A percentile compares a stretch with the other conserved stretches of the same genome.
phyloP scores from a whole-genome alignment of 2,888 invertebrate genomes.

The Oscheius sp. region DNA sequence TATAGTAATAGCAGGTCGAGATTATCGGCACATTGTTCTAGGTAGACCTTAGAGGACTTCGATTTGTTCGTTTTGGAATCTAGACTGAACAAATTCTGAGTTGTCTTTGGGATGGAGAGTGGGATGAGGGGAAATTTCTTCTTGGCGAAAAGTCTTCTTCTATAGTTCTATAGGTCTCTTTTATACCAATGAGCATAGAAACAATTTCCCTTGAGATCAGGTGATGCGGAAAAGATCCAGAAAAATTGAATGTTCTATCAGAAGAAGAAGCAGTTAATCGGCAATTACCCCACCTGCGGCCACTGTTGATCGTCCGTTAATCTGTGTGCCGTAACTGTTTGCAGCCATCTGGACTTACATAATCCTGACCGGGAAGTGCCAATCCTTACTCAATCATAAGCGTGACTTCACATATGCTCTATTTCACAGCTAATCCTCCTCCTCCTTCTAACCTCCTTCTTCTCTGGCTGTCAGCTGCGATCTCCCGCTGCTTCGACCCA shows the following conservation, averaged over 20 bases:
- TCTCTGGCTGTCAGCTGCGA: background rate
- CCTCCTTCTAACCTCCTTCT: background rate
- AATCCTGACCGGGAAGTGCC: constrained; percentile 24
- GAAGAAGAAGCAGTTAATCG: background rate
- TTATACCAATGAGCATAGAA: too few relatives aligned
- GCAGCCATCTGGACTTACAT: constrained; percentile 27
- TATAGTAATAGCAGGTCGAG: too few relatives aligned
- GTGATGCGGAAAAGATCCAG: too few relatives aligned
- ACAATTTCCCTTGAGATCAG: too few relatives aligned
- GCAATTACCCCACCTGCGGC: constrained; percentile 1
- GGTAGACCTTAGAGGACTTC: too few relatives aligned
- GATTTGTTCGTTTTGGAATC: too few relatives aligned
- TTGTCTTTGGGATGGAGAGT: too few relatives aligned
- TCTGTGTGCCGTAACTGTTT: constrained; percentile 24
- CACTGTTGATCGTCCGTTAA: constrained; percentile 19
- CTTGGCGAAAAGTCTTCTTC: too few relatives aligned
- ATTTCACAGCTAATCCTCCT: constrained; percentile 11
- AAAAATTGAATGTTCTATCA: background rate
- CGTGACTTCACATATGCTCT: background rate
- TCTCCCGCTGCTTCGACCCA: constrained; percentile 16
- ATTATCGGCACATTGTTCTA: too few relatives aligned
- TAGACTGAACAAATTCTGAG: too few relatives aligned
- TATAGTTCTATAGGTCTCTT: too few relatives aligned
- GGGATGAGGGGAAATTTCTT: background rate
- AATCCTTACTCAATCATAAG: constrained; percentile 13